These are phyloP conservation scores for Carterocephalus palaemon DNA, from an alignment of 2,888 invertebrate species.

Conservation along the genomic window DNA sequence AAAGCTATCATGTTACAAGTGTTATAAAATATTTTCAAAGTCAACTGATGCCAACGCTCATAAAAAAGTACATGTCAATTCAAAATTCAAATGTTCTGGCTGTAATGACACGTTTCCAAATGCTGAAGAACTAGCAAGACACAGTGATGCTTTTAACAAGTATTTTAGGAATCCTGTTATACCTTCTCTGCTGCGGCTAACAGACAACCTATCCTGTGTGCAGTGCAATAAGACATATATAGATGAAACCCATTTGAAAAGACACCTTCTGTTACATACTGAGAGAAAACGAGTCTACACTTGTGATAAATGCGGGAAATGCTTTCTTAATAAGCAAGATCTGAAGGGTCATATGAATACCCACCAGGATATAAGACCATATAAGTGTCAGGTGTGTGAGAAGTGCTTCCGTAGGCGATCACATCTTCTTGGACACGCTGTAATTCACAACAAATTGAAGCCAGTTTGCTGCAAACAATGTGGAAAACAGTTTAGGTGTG, in stretches of 20 bases:
- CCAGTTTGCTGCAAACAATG: conserved; percentile 69
- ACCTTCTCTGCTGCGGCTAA: conserved; percentile 34
- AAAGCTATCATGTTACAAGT: conserved; percentile 64
- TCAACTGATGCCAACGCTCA: neutral
- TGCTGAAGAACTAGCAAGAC: conserved; percentile 43
- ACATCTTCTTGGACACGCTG: conserved; percentile 65
- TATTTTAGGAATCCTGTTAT: conserved; percentile 36
- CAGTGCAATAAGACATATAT: conserved; percentile 65
- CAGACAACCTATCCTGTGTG: conserved; percentile 54
- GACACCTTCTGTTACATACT: conserved; percentile 82
- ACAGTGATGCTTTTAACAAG: conserved; percentile 43
- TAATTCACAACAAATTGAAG: conserved; percentile 71
- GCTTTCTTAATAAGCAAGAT: conserved; percentile 68
- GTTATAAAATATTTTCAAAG: conserved; percentile 43
- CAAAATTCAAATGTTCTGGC: conserved; percentile 47
- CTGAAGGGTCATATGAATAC: conserved; percentile 66
- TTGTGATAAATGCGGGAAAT: conserved; percentile 68
- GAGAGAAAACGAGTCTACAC: conserved; percentile 67
- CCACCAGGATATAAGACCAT: conserved; percentile 62
- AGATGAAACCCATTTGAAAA: conserved; percentile 47
- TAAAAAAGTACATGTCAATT: conserved; percentile 8
- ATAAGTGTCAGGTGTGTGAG: conserved; percentile 65
- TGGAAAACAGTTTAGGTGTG: conserved; percentile 76
- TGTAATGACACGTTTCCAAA: conserved; percentile 48
- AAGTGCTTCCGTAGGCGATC: conserved; percentile 63